These are phyloP conservation scores for Benitochromis conjunctus DNA, from an alignment of 2,113 vertebrate genomes.

Conservation along the genomic window DNA sequence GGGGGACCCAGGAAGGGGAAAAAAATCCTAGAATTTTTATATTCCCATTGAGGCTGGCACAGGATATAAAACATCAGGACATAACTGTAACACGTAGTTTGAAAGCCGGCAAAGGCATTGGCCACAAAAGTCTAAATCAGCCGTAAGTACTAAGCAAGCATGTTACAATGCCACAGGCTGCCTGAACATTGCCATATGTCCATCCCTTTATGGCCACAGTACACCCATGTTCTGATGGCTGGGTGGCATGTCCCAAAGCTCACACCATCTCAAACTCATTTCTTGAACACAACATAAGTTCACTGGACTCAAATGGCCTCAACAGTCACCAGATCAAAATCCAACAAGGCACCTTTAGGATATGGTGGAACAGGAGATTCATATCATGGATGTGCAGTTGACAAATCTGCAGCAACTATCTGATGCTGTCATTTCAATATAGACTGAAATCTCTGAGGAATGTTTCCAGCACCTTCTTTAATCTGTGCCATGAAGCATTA, in stretches of 20 bases:
- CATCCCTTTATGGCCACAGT: neutral
- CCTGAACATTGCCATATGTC: neutral
- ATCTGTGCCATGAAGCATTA: neutral
- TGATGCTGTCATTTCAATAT: neutral
- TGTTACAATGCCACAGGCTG: neutral
- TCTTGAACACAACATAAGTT: neutral
- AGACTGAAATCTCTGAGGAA: neutral
- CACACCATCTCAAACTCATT: neutral
- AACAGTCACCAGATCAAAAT: neutral
- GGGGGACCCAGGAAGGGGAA: neutral
- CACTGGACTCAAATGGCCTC: neutral
- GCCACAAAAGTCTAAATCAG: neutral
- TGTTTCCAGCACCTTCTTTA: neutral
- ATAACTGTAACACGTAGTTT: neutral
- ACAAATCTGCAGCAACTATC: neutral
- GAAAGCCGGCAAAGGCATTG: neutral
- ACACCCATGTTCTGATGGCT: neutral
- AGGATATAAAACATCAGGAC: neutral
- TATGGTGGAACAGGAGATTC: neutral
- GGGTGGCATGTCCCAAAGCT: neutral
- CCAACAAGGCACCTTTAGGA: neutral
- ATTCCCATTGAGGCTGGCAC: neutral
- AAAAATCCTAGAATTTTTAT: neutral
- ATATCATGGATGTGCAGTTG: neutral
- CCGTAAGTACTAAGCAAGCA: neutral